phyloP scores from a whole-genome alignment of 2,797 vertebrate genomes.

The Sebastes minor region DNA sequence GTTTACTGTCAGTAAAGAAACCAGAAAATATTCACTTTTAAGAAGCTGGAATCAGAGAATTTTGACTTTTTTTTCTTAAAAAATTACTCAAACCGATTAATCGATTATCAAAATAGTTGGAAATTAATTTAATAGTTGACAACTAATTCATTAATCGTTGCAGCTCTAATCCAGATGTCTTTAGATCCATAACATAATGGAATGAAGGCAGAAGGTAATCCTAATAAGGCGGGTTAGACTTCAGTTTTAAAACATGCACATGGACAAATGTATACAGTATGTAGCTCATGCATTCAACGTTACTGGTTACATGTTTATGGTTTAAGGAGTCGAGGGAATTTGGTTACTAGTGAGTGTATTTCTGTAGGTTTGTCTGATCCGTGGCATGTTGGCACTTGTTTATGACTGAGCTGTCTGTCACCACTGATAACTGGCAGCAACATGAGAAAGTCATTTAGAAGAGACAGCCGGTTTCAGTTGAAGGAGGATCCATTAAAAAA shows the following conservation, averaged over 20 bases:
- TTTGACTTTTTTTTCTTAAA: too few relatives aligned
- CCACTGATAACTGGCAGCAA: background rate
- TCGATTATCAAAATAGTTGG: too few relatives aligned
- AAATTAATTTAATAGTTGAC: too few relatives aligned
- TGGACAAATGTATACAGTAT: background rate
- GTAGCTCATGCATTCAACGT: background rate
- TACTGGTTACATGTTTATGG: background rate
- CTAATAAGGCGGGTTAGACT: background rate
- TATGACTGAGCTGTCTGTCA: conserved; percentile 5
- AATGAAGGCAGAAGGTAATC: background rate
- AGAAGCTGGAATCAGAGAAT: too few relatives aligned
- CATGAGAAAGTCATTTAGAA: conserved; percentile 15
- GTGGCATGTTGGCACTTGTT: conserved; percentile 45
- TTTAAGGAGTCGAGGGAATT: background rate
- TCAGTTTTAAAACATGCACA: background rate
- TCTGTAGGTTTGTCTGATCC: conserved; percentile 8
- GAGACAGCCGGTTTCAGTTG: conserved; percentile 3
- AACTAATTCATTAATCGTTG: too few relatives aligned
- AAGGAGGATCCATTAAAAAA: background rate
- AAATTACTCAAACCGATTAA: too few relatives aligned
- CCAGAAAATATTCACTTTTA: too few relatives aligned
- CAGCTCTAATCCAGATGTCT: background rate
- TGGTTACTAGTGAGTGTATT: background rate
- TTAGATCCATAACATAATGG: background rate
- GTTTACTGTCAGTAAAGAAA: too few relatives aligned